Conservation (phyloP, 1,140 invertebrate species). For the Globodera rostochiensis region DNA sequence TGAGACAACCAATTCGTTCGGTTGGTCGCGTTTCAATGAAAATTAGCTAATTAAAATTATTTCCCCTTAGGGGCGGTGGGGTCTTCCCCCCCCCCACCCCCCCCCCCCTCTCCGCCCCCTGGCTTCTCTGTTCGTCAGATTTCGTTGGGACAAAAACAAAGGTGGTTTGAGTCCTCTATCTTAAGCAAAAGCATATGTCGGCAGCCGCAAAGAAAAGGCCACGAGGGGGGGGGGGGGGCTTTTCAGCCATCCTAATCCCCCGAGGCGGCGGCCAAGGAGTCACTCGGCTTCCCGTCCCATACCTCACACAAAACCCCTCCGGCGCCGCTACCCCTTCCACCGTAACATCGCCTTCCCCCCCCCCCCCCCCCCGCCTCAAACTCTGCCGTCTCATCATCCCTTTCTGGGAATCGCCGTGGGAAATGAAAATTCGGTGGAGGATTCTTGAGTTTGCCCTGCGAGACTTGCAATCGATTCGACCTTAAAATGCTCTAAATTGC, state of each 20-base stretch:
- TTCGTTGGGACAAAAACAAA: constrained; percentile 9
- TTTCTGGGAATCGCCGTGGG: background rate
- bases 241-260: no score
- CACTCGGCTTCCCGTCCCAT: background rate
- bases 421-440: background rate
- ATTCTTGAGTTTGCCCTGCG: background rate
- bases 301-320: background rate
- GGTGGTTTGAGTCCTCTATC: background rate
- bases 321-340: background rate
- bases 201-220: background rate
- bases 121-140: background rate
- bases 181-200: constrained; percentile 1
- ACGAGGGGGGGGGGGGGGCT: background rate
- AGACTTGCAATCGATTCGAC: background rate
- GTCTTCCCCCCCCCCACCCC: no score
- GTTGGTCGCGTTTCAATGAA: no score
- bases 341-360: background rate
- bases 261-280: no score
- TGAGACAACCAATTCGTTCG: no score
- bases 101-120: background rate
- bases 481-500: no score
- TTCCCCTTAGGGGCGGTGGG: no score
- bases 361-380: background rate
- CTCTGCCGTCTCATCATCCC: constrained; percentile 1
- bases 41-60: no score